Evolutionary conservation across 2,113 vertebrate species (phyloP).

Genomic region (Lipophrys pholis): DNA sequence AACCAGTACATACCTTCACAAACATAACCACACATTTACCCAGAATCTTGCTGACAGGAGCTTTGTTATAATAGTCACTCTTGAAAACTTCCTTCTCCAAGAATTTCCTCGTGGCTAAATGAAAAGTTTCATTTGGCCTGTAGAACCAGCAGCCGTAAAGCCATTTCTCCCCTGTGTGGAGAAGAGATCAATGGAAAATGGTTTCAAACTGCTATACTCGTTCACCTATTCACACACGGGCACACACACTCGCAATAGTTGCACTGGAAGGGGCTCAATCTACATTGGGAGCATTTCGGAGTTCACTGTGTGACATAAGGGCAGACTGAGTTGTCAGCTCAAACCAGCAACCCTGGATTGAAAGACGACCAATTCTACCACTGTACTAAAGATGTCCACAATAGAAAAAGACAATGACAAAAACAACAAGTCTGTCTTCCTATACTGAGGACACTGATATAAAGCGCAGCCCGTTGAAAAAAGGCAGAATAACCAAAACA

Average conservation of each 20-base stretch:
- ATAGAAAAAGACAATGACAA: background rate
- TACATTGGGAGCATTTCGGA: too few species aligned
- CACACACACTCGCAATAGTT: too few species aligned
- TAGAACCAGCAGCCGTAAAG: constrained; percentile 99
- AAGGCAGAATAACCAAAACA: too few species aligned
- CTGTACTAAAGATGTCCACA: too few species aligned
- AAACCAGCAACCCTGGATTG: too few species aligned
- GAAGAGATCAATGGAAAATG: background rate
- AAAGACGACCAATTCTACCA: too few species aligned
- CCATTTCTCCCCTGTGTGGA: constrained; percentile 93
- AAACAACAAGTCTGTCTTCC: background rate
- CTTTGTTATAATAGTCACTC: constrained; percentile 99
- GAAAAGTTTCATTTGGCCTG: constrained; percentile 98
- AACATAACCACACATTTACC: constrained; percentile 99
- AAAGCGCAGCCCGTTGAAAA: background rate
- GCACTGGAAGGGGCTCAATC: too few species aligned
- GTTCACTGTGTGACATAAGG: too few species aligned
- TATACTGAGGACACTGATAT: background rate
- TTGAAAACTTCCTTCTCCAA: constrained; percentile 99
- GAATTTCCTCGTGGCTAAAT: constrained; percentile 97
- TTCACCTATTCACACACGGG: too few species aligned
- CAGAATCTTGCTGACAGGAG: constrained; percentile 97
- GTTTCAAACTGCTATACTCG: too few species aligned
- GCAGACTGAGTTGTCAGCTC: too few species aligned
- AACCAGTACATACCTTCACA: constrained; percentile 88